phyloP scores from a whole-genome alignment of 2,797 vertebrate genomes.

The Selene dorsalis region DNA sequence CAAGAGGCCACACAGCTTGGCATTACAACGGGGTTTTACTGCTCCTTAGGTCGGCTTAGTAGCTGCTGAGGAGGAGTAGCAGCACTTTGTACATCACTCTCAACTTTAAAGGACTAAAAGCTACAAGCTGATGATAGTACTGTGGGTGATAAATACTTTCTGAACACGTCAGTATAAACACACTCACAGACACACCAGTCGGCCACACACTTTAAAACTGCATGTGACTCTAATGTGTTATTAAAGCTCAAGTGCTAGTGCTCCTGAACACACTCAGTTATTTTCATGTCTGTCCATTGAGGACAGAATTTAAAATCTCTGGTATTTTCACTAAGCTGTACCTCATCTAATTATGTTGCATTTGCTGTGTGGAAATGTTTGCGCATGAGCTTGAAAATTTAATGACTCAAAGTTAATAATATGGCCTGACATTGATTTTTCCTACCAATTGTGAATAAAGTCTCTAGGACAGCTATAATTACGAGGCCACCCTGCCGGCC shows the following conservation, averaged over 20 bases:
- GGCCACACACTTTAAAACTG: not conserved
- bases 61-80: conserved; percentile 49
- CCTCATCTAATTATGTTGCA: conserved; percentile 31
- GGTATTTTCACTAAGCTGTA: conserved; percentile 16
- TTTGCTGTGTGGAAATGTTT: conserved; percentile 47
- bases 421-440: conserved; percentile 56
- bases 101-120: conserved; percentile 32
- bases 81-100: conserved; percentile 37
- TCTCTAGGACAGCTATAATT: conserved; percentile 45
- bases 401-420: conserved; percentile 59
- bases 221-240: not conserved
- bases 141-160: conserved; percentile 35
- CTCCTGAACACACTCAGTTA: not conserved
- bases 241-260: not conserved
- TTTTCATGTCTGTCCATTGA: conserved; percentile 22
- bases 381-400: conserved; percentile 42
- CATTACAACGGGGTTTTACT: conserved; percentile 66
- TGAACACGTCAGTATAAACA: not conserved
- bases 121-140: conserved; percentile 26
- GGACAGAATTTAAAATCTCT: conserved; percentile 12
- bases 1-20: conserved; percentile 72
- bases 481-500: conserved; percentile 58
- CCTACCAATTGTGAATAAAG: conserved; percentile 47
- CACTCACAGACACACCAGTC: conserved; percentile 22
- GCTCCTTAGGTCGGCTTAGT: conserved; percentile 57